A percentile compares a stretch with the other conserved stretches of the same genome.
These are phyloP conservation scores for Hartigia nigra DNA, from an alignment of 2,888 invertebrate species.

Conservation along the genomic window DNA sequence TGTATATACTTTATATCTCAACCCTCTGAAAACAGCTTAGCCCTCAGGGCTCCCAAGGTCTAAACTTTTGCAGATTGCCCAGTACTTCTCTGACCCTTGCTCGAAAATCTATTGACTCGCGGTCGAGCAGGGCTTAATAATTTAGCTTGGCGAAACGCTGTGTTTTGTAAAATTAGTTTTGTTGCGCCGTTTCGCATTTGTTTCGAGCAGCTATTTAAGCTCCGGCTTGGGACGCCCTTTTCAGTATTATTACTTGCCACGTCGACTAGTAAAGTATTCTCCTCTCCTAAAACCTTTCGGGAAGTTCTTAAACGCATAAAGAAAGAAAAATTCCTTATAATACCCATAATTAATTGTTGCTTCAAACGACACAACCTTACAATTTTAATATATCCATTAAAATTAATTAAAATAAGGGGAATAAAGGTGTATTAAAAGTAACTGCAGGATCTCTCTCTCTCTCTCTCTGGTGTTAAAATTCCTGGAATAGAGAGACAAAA, in stretches of 20 bases:
- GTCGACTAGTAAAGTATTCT: not conserved
- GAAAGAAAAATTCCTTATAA: not conserved
- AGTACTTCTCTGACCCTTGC: not conserved
- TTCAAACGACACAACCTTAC: not conserved
- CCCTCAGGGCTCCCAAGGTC: slow-evolving; percentile 35
- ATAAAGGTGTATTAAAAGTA: no score
- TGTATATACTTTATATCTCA: slow-evolving; percentile 24
- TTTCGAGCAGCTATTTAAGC: slow-evolving; percentile 16
- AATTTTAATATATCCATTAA: not conserved
- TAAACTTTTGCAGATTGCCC: slow-evolving; percentile 30
- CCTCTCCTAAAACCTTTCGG: not conserved
- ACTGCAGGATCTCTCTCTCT: no score
- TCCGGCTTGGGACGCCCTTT: not conserved
- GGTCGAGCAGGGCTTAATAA: slow-evolving; percentile 39
- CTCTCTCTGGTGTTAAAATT: not conserved
- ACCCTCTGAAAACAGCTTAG: slow-evolving; percentile 30
- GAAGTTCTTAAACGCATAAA: not conserved
- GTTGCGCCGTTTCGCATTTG: slow-evolving; percentile 41
- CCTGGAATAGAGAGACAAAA: not conserved
- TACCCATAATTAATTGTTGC: not conserved
- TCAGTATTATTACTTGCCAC: not conserved
- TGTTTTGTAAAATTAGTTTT: slow-evolving; percentile 56
- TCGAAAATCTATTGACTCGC: slow-evolving; percentile 20
- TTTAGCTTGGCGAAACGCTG: slow-evolving; percentile 46
- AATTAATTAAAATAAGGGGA: not conserved